Evolutionary conservation across 1,140 invertebrate genomes (phyloP), one percentile per base, ranked within the genome.

Genomic region (Drosophila gunungcola): DNA sequence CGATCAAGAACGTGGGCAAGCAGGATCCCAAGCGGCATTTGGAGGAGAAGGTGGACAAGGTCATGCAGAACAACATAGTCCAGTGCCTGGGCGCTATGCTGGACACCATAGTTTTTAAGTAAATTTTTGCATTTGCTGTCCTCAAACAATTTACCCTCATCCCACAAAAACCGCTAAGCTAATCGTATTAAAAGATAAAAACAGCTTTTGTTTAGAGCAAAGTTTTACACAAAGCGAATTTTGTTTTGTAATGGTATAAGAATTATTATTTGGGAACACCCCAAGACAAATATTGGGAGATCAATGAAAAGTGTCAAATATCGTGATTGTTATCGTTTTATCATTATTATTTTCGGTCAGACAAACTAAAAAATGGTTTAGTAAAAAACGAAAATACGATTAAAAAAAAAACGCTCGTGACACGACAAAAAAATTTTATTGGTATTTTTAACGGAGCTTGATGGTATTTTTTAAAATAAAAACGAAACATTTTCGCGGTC

Each of bases 21-120:
- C 97, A 99, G 93, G 99, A 99, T 93, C 99, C 99, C n/a, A 99
- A 99, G 93, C 95, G 99, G 73, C 99, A 99, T 96, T 94, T 99
- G 82, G 98, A 99, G 93, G 99, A 99, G 91, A 98, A 99, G 94
- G 99, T 99, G 13, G 98, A 99, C 93, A 95, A 97, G 51, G 94
- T 99, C 29, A 99, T 99, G 98, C 97, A 98, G 21, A 97, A 97
- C 70, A 99, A 99, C 93, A 99, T 99, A 93, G 98, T 99, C 38
- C 99, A 99, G 93, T 99, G 97, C 93, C 94, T 99, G 78, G 99
- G 98, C 85, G 97, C 99, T 16, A 99, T 99, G 98, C 94, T 99
- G 25, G 98, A 99, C 92, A 98, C 98, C 25, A 97, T 99, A 93
- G 97, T 98, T 53, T 99, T 99, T 85, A 94, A 94, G 93, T 94